phyloP scores from a whole-genome alignment of 2,113 vertebrate species.

The Neodon shergylaensis region DNA sequence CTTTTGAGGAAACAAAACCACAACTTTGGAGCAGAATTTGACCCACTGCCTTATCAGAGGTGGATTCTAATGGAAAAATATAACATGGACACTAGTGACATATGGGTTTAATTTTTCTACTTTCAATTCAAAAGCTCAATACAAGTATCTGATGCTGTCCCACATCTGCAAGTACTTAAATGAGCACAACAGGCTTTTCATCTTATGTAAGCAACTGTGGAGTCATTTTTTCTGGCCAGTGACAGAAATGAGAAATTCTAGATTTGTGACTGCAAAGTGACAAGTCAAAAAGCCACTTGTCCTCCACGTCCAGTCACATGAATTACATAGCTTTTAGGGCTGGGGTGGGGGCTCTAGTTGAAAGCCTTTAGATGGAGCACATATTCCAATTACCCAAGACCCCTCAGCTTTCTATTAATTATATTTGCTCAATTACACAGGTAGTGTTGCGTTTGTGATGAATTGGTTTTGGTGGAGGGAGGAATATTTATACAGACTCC shows the following conservation, averaged over 20 bases:
- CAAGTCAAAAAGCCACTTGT: slow-evolving; percentile 33
- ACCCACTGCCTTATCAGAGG: slow-evolving; percentile 1
- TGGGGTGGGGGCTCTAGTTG: neutral
- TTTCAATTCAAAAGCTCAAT: slow-evolving; percentile 1
- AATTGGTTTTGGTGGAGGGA: neutral
- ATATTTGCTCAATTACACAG: slow-evolving; percentile 41
- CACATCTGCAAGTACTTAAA: neutral
- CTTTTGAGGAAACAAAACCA: slow-evolving; percentile 49
- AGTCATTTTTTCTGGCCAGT: slow-evolving; percentile 21
- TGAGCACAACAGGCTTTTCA: neutral
- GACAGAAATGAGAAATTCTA: slow-evolving; percentile 14
- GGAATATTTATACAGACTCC: slow-evolving; percentile 21
- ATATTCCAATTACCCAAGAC: neutral
- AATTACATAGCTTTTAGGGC: neutral
- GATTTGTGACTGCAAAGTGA: neutral
- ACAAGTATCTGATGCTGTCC: neutral
- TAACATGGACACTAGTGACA: slow-evolving; percentile 32
- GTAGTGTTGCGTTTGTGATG: neutral
- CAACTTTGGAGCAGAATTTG: slow-evolving; percentile 44
- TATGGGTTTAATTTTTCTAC: slow-evolving; percentile 17
- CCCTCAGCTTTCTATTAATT: slow-evolving; percentile 40
- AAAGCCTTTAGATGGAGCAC: slow-evolving; percentile 4
- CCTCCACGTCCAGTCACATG: neutral
- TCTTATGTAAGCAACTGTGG: neutral
- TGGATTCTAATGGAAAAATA: slow-evolving; percentile 54